Conservation (phyloP, 2,113 vertebrate species). For the Recurvirostra avosetta region DNA sequence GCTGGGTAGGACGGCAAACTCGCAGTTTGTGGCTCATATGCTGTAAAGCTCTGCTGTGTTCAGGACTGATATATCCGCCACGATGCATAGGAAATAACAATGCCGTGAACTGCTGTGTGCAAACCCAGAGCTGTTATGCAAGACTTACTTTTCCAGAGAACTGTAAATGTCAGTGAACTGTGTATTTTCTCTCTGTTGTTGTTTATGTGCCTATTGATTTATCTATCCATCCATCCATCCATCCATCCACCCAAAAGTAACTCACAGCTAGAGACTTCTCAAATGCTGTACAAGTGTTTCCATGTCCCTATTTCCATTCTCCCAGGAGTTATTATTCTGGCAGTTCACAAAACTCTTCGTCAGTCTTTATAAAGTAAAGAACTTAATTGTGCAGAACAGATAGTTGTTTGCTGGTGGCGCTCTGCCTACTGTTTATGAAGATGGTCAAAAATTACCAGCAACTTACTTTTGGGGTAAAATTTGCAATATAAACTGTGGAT, state of each 20-base stretch:
- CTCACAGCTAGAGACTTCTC: not conserved
- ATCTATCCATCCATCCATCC: not conserved
- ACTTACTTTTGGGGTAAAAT: not conserved
- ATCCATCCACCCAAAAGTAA: not conserved
- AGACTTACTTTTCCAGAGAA: conserved; percentile 10
- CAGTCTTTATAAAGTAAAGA: conserved; percentile 16
- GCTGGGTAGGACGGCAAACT: not conserved
- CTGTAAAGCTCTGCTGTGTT: not conserved
- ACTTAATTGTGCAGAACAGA: not conserved
- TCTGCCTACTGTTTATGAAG: not conserved
- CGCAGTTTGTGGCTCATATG: not conserved
- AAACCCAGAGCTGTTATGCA: not conserved
- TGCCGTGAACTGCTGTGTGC: not conserved
- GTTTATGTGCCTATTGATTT: conserved; percentile 32
- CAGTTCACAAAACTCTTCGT: not conserved
- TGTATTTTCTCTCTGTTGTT: conserved; percentile 11
- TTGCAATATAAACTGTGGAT: not conserved
- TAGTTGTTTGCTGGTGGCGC: not conserved
- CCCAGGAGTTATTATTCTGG: not conserved
- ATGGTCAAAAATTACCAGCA: not conserved
- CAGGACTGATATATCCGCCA: not conserved
- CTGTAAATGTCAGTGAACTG: conserved; percentile 30
- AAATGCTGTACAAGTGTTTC: not conserved
- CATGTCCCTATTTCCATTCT: not conserved
- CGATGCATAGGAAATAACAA: not conserved